A percentile compares a stretch with the other conserved stretches of the same genome.
Conservation (phyloP, 2,113 vertebrate species). For the Amphilophus citrinellus region DNA sequence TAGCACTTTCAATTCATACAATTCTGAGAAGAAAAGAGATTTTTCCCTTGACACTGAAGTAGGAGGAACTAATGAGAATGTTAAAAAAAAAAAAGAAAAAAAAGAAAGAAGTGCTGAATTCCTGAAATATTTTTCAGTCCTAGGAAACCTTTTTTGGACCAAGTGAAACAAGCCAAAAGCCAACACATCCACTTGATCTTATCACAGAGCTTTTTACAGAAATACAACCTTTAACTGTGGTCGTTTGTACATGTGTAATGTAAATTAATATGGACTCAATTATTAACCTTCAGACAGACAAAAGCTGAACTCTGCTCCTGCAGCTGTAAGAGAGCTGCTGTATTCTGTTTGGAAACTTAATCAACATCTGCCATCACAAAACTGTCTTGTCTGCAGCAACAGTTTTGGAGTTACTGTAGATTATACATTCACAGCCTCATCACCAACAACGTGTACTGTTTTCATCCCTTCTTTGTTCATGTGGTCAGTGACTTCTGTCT, state of each 20-base stretch:
- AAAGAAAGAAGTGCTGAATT: no score
- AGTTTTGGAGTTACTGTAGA: background rate
- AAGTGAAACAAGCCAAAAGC: background rate
- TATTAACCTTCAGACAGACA: background rate
- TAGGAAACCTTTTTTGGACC: background rate
- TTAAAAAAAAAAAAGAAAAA: background rate
- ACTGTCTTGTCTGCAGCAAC: accelerated
- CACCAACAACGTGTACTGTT: background rate
- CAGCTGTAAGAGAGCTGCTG: background rate
- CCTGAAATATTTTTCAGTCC: background rate
- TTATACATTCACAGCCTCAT: background rate
- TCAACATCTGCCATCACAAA: accelerated
- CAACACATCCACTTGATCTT: background rate
- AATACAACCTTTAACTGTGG: background rate
- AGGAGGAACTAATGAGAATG: background rate
- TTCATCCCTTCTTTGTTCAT: background rate
- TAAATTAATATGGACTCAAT: no score
- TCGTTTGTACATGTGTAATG: background rate
- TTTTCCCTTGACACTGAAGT: accelerated
- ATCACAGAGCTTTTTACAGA: background rate
- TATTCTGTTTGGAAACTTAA: background rate
- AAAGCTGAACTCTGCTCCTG: background rate
- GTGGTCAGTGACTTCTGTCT: background rate
- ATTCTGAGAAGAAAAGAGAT: background rate
- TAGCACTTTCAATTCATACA: background rate